Evolutionary conservation across 1,140 invertebrate species (phyloP), one percentile per base, ranked within the genome.

Genomic region (Diabrotica undecimpunctata): DNA sequence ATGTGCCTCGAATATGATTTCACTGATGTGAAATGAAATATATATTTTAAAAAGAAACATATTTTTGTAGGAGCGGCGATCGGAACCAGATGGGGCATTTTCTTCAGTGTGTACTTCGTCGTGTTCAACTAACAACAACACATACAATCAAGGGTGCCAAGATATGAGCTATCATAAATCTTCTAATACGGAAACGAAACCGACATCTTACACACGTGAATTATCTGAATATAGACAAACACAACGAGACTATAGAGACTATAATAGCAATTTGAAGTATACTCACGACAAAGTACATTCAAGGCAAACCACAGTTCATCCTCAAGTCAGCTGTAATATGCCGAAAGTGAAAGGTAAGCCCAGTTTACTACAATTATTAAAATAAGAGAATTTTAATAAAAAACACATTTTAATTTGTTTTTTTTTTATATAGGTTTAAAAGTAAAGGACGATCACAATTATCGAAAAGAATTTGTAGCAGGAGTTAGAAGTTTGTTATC

Each of bases 11-110:
- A n/a, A n/a, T n/a, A n/a, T n/a, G n/a, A n/a, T n/a, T n/a, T n/a
- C n/a, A n/a, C n/a, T n/a, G n/a, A n/a, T n/a, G n/a, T n/a, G n/a
- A n/a, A n/a, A n/a, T n/a, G n/a, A n/a, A n/a, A n/a, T n/a, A n/a
- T n/a, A n/a, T n/a, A n/a, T n/a, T 25, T 4, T 25, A 25, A 2
- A 25, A 25, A 25, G 4, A 25, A 25, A 25, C 4, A 2, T 1
- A 25, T 25, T 4, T 10, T 46, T 46, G 8, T 46, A 46, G 41
- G 41, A 46, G 4, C 41, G 41, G 39, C 58, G 66, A n/a, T 62
- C 64, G 52, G 87, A 88, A 66, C 88, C 88, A 4, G 87, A 89
- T 65, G 88, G 87, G 4, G 87, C 87, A 25, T 81, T 84, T 0
- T 85, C 85, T 7, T 82, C 81, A 7, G 76, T 79, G 50, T 74